phyloP scores from a whole-genome alignment of 1,140 invertebrate species.

The Drosophila bocqueti region DNA sequence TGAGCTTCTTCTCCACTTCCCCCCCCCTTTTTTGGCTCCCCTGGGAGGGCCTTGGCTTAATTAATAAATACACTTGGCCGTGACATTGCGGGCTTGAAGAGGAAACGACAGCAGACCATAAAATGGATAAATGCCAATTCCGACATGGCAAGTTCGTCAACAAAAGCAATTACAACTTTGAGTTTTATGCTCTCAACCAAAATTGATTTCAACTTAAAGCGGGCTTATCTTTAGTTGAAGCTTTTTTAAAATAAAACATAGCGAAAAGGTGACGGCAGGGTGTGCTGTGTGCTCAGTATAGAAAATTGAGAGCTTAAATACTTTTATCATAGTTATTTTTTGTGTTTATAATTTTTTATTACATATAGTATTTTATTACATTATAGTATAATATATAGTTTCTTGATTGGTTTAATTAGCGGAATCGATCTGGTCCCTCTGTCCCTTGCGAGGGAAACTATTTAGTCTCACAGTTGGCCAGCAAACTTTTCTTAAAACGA shows the following conservation, averaged over 20 bases:
- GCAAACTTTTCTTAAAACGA: constrained; percentile 4
- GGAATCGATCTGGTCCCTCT: not conserved
- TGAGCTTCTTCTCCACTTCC: constrained; percentile 9
- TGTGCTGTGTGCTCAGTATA: not conserved
- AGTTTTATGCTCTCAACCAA: not conserved
- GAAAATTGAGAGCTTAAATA: constrained; percentile 11
- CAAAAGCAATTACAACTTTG: constrained; percentile 41
- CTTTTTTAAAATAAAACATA: not conserved
- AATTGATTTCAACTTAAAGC: constrained; percentile 21
- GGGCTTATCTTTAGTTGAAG: constrained; percentile 6
- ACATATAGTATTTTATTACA: too few species aligned
- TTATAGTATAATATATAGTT: not conserved
- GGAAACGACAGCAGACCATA: constrained; percentile 24
- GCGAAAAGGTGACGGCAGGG: constrained; percentile 1
- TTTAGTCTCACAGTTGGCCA: not conserved
- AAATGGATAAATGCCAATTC: constrained; percentile 66
- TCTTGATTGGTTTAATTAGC: not conserved
- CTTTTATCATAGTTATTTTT: not conserved
- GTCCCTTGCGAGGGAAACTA: not conserved
- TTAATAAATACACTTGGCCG: constrained; percentile 64
- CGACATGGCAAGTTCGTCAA: constrained; percentile 19
- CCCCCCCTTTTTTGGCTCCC: not conserved
- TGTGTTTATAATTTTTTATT: too few species aligned
- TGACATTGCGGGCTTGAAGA: constrained; percentile 1
- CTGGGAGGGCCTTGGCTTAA: constrained; percentile 44